Conservation (phyloP, 2,888 invertebrate species). For the Lordiphosa fenestrarum region DNA sequence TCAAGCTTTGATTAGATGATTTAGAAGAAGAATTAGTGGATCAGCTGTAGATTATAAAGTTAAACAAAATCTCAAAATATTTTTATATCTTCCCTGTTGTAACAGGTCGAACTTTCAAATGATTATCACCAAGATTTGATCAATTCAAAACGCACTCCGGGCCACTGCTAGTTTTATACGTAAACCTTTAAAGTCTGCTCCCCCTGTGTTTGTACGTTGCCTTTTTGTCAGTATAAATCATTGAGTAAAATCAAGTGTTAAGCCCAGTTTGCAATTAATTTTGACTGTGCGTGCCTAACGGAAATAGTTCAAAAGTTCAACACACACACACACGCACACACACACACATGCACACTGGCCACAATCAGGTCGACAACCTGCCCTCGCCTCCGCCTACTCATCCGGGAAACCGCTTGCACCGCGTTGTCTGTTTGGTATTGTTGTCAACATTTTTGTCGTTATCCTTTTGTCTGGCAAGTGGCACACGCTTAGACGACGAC, state of each 20-base stretch:
- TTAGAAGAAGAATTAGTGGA: no score
- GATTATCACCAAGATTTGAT: no score
- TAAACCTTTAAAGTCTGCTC: no score
- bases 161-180: no score
- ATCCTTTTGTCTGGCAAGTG: conserved; percentile 40
- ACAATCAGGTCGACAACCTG: conserved; percentile 50
- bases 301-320: conserved; percentile 70
- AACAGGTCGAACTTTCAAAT: no score
- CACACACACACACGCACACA: not conserved
- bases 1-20: no score
- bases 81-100: no score
- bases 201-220: not conserved
- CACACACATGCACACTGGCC: conserved; percentile 19
- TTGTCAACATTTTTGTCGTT: conserved; percentile 66
- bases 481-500: conserved; percentile 35
- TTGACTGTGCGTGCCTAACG: conserved; percentile 35
- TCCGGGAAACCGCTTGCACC: not conserved
- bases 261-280: conserved; percentile 33
- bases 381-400: not conserved
- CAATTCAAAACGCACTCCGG: no score
- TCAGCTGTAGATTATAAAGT: no score
- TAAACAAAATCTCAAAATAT: no score
- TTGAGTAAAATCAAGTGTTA: conserved; percentile 15
- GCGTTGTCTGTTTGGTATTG: conserved; percentile 47
- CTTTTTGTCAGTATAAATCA: conserved; percentile 21